These are phyloP conservation scores for Cepaea nemoralis DNA, from an alignment of 1,140 invertebrate species.

Conservation along the genomic window DNA sequence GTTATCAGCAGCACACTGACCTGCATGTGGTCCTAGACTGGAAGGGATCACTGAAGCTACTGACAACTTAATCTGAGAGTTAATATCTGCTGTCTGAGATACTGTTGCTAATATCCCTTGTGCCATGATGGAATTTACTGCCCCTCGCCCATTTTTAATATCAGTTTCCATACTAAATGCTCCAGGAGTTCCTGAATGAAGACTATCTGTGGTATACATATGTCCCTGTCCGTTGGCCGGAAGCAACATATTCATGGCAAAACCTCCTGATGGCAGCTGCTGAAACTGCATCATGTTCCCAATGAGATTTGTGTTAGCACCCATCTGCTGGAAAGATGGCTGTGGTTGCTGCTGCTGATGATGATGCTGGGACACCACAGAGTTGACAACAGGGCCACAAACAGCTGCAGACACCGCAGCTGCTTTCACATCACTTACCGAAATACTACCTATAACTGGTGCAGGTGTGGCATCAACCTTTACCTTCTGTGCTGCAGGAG, in stretches of 20 bases:
- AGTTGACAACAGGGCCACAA: background rate
- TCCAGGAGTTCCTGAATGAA: background rate
- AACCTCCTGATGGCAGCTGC: background rate
- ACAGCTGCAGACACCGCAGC: background rate
- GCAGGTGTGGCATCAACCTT: background rate
- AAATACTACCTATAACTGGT: background rate
- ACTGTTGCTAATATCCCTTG: conserved; percentile 13
- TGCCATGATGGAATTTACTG: conserved; percentile 27
- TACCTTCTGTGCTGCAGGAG: background rate
- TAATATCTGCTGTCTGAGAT: background rate
- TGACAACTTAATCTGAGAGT: conserved; percentile 21
- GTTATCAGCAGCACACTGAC: background rate
- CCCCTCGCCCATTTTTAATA: background rate
- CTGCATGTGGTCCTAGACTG: conserved; percentile 18
- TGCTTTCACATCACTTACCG: background rate
- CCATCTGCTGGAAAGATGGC: background rate
- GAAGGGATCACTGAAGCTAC: conserved; percentile 27
- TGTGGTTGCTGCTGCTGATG: conserved; percentile 28
- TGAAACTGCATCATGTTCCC: conserved; percentile 36
- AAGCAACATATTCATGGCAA: conserved; percentile 35
- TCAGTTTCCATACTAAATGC: background rate
- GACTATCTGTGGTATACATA: conserved; percentile 7
- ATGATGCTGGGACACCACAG: background rate
- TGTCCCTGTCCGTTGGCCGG: conserved; percentile 12
- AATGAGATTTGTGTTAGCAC: background rate